Base-by-base conservation (phyloP, 2,113 vertebrate genomes). In the Podilymbus podiceps region DNA sequence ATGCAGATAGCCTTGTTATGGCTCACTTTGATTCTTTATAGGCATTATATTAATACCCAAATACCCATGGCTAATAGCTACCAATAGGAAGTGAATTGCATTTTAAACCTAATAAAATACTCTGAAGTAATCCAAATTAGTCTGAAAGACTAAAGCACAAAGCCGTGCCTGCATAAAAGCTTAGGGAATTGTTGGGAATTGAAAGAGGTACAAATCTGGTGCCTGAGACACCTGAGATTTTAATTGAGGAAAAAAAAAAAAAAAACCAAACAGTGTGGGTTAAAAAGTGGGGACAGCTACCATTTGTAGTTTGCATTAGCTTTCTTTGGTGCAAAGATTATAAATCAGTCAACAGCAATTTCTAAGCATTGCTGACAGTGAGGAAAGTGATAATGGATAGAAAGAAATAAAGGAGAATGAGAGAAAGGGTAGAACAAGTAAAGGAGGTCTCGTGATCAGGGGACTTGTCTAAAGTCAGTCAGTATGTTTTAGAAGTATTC, bases 251-350 rank as follows among this genome's bases (percentile, higher is more conserved):
- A 72, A 81, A 81, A 66, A 27, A 77, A n/a, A n/a, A n/a, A n/a
- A n/a, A n/a, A n/a, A n/a, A n/a, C n/a, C n/a, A n/a, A 2, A 0
- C 11, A 49, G 11, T 20, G 15, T 50, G 6, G 17, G 9, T 50
- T 88, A 72, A 90, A 88, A 78, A 19, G 28, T 17, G 5, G 28
- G 19, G 7, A 84, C 20, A 91, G 24, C 14, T 73, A 24, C 9
- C 12, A 38, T 67, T 84, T 81, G 27, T n/a, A 66, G 11, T 74
- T 63, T 87, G 5, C 27, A n/a, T 64, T 59, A 47, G 1, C 23
- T 85, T 71, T 81, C 33, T 63, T 60, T 76, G 46, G 25, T 75
- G 27, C 11, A 67, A 78, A 89, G 52, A 21, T 78, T 62, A 63
- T 55, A 71, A 55, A 72, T 93, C 38, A 72, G 19, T 75, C 44